Base-by-base conservation (phyloP, 2,797 vertebrate genomes). In the Syngnathus acus region DNA sequence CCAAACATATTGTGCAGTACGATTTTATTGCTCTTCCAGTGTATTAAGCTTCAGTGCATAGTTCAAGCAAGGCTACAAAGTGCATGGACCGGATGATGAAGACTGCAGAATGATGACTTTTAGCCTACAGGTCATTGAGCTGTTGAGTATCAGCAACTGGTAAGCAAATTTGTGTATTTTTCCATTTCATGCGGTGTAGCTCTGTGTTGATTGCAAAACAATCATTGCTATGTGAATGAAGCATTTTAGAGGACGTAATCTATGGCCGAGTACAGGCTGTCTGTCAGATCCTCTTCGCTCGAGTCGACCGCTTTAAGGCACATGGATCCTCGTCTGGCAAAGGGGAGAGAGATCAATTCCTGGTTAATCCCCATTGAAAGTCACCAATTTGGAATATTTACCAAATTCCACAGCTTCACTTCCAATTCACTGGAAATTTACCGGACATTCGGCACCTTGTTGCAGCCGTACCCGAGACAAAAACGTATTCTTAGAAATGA, bases 231-330 rank as follows among this genome's bases (percentile, higher is more conserved):
- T 60, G 11, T 21, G 38, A 60, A 21, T 40, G 8, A 10, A 47
- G 21, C 60, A 32, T 66, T 62, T 64, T 89, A 92, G 61, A 91
- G 79, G 1, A 93, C 84, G 60, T 92, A 91, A 82, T 92, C 91
- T n/a, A 90, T 88, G 65, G 91, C 89, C 26, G 90, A 89, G 78
- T 92, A 92, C 0, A 91, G 77, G 0, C 74, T 68, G 73, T 91
- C 88, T 0, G 85, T 80, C 74, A 89, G 69, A 38, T 91, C 85
- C 77, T 92, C 90, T 78, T 91, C 90, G 70, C 89, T 90, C 0
- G 88, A 86, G 39, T 88, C 84, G 66, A 87, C 86, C 65, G 68
- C 70, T 79, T 87, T 83, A 43, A 91, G 83, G 65, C 92, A 93
- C 86, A 91, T 78, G 65, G 91, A 90, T 4, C 90, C 90, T 68